These are phyloP conservation scores for Noctua janthina DNA, from an alignment of 2,888 invertebrate genomes.

Conservation along the genomic window DNA sequence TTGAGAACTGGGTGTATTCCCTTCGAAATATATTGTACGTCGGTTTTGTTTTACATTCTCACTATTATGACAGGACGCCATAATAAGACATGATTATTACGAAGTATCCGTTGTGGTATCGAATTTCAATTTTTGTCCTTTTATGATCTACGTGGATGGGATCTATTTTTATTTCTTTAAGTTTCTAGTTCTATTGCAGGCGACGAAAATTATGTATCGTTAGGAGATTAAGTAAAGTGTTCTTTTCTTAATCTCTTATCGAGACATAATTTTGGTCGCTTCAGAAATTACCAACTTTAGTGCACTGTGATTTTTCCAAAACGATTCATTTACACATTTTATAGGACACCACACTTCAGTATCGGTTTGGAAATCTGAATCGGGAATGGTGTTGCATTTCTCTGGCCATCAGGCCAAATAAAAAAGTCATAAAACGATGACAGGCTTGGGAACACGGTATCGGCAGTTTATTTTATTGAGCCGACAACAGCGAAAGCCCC, in stretches of 20 bases:
- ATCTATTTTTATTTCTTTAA: slow-evolving; percentile 57
- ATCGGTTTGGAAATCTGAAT: slow-evolving; percentile 84
- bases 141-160: slow-evolving; percentile 65
- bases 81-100: slow-evolving; percentile 82
- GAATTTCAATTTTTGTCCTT: slow-evolving; percentile 76
- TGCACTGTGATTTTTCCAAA: slow-evolving; percentile 73
- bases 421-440: slow-evolving; percentile 89
- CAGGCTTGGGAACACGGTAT: slow-evolving; percentile 88
- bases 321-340: slow-evolving; percentile 79
- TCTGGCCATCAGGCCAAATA: slow-evolving; percentile 85
- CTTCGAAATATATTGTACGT: slow-evolving; percentile 55
- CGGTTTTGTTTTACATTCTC: slow-evolving; percentile 73
- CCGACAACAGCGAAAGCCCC: slow-evolving; percentile 83
- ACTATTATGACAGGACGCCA: slow-evolving; percentile 81
- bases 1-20: slow-evolving; percentile 54
- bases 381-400: slow-evolving; percentile 87
- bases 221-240: background rate
- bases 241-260: slow-evolving; percentile 44
- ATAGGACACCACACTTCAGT: slow-evolving; percentile 78
- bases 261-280: slow-evolving; percentile 51
- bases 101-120: slow-evolving; percentile 74
- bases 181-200: slow-evolving; percentile 34
- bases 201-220: background rate
- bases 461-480: slow-evolving; percentile 83
- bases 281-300: slow-evolving; percentile 67